Evolutionary conservation across 1,140 invertebrate species (phyloP).

Genomic region (Heliconius hewitsoni): DNA sequence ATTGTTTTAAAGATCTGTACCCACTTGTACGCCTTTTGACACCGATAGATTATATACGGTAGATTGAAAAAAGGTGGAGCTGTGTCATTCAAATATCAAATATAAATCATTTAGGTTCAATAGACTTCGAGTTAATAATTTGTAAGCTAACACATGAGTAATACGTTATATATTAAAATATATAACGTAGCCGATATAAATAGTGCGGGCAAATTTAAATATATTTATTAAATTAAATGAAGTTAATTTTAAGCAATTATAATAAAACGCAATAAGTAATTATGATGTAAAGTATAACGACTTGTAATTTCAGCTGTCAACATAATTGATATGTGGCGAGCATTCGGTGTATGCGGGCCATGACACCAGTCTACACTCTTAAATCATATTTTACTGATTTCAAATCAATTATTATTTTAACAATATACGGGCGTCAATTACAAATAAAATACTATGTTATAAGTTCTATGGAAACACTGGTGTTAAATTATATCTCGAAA

Average conservation of each 20-base stretch:
- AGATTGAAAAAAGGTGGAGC: conserved; percentile 73
- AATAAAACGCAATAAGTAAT: background rate
- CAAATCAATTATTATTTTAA: conserved; percentile 54
- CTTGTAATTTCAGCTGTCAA: conserved; percentile 64
- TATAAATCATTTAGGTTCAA: conserved; percentile 22
- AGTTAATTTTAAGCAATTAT: too few relatives aligned
- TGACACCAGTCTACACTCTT: conserved; percentile 49
- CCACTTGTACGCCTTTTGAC: conserved; percentile 59
- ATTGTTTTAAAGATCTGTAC: conserved; percentile 69
- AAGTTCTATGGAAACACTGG: conserved; percentile 9
- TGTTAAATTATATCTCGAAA: conserved; percentile 26
- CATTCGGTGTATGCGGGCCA: conserved; percentile 68
- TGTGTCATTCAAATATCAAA: conserved; percentile 46
- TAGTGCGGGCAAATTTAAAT: background rate
- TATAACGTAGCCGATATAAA: background rate
- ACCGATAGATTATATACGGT: conserved; percentile 53
- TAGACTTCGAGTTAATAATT: background rate
- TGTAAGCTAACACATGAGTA: background rate
- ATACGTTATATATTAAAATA: background rate
- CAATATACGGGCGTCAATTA: conserved; percentile 62
- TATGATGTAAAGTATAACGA: conserved; percentile 62
- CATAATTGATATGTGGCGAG: conserved; percentile 75
- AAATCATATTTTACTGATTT: conserved; percentile 62
- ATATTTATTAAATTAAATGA: too few relatives aligned
- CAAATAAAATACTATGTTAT: background rate